These are phyloP conservation scores for Agonopterix heracliana DNA, from an alignment of 2,888 invertebrate species.

Conservation along the genomic window DNA sequence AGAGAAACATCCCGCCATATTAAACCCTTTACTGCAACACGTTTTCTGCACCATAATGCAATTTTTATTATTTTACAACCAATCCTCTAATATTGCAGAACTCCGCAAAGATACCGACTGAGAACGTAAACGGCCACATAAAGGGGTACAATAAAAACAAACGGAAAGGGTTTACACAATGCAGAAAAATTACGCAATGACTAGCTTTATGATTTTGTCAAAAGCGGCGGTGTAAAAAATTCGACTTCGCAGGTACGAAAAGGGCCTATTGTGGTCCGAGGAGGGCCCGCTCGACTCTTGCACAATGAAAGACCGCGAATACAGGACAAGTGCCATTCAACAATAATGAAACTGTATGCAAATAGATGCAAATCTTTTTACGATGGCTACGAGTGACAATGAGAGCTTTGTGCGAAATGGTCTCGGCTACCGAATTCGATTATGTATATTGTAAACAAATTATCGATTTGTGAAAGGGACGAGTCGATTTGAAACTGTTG, in stretches of 20 bases:
- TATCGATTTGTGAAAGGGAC: slow-evolving; percentile 24
- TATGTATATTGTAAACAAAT: slow-evolving; percentile 46
- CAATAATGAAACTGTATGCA: slow-evolving; percentile 57
- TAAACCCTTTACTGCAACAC: slow-evolving; percentile 63
- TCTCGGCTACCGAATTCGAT: slow-evolving; percentile 51
- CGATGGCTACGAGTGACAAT: slow-evolving; percentile 36
- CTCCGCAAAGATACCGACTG: slow-evolving; percentile 65
- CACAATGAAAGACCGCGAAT: slow-evolving; percentile 39
- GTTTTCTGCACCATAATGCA: slow-evolving; percentile 67
- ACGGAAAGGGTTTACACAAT: slow-evolving; percentile 74
- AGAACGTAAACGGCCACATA: slow-evolving; percentile 38
- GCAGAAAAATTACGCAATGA: slow-evolving; percentile 73
- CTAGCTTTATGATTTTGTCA: slow-evolving; percentile 51
- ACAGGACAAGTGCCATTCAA: slow-evolving; percentile 48
- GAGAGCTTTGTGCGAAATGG: slow-evolving; percentile 32
- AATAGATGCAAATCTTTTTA: slow-evolving; percentile 61
- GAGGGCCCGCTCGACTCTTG: slow-evolving; percentile 24
- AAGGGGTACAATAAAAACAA: slow-evolving; percentile 68
- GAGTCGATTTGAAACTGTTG: too few relatives aligned
- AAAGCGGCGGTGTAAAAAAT: slow-evolving; percentile 41
- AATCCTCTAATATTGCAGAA: slow-evolving; percentile 56
- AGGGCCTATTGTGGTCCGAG: slow-evolving; percentile 33
- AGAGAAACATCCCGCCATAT: slow-evolving; percentile 51
- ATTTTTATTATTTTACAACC: slow-evolving; percentile 69
- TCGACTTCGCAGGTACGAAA: slow-evolving; percentile 66